Percentiles rank a stretch among this genome's conserved stretches.
Evolutionary conservation across 2,797 vertebrate genomes (phyloP).

Genomic region (Trachurus trachurus): DNA sequence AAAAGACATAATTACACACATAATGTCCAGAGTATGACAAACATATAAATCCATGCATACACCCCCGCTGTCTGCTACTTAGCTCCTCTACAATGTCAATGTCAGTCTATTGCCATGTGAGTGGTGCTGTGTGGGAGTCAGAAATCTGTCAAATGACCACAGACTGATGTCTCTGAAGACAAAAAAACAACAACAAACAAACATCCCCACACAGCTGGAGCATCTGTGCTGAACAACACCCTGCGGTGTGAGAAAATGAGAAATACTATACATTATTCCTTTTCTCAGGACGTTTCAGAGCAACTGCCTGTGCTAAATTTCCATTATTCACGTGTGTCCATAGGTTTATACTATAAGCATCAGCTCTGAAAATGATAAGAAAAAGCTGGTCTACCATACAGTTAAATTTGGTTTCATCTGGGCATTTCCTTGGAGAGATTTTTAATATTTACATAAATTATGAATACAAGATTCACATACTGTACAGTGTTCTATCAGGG

Average conservation of each 20-base stretch:
- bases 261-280: constrained; percentile 14
- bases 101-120: constrained; percentile 37
- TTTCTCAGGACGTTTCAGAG: constrained; percentile 17
- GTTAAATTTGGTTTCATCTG: neutral
- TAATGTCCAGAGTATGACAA: constrained; percentile 12
- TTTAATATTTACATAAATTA: neutral
- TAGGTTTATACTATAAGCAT: neutral
- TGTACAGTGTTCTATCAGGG: neutral
- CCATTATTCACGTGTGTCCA: constrained; percentile 29
- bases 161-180: constrained; percentile 29
- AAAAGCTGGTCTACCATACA: neutral
- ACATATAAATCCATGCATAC: neutral
- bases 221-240: constrained; percentile 41
- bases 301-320: neutral
- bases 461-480: neutral
- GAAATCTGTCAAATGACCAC: constrained; percentile 35
- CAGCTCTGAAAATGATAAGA: neutral
- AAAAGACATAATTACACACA: neutral
- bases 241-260: constrained; percentile 35
- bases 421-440: neutral
- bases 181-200: constrained; percentile 6
- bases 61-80: neutral
- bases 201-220: constrained; percentile 57
- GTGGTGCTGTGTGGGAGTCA: constrained; percentile 1
- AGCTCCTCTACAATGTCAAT: constrained; percentile 46